These are phyloP conservation scores for Epistrophe eligans DNA, from an alignment of 2,888 invertebrate genomes.

Conservation along the genomic window DNA sequence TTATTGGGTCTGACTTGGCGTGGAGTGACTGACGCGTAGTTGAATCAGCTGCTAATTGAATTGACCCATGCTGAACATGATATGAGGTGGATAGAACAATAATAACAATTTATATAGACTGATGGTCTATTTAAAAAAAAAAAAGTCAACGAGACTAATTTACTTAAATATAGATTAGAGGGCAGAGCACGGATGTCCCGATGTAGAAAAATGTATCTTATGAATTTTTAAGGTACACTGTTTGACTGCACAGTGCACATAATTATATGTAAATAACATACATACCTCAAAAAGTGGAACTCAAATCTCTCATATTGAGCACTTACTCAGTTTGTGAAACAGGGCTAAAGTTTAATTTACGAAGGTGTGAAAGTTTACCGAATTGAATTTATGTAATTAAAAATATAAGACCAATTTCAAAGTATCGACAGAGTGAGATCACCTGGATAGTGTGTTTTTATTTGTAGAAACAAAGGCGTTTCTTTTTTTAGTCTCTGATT, in stretches of 20 bases:
- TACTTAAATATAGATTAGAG: constrained; percentile 12
- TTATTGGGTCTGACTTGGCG: constrained; percentile 16
- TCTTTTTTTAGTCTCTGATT: too few relatives aligned
- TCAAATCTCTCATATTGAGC: too few relatives aligned
- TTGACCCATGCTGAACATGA: constrained; percentile 40
- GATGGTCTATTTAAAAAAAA: constrained; percentile 5
- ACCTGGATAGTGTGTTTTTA: background rate
- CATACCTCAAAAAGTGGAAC: background rate
- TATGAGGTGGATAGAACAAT: background rate
- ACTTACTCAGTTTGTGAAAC: too few relatives aligned
- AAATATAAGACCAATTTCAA: background rate
- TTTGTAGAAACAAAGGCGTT: too few relatives aligned
- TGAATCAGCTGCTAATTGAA: constrained; percentile 41
- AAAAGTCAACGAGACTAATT: constrained; percentile 21
- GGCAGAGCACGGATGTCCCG: constrained; percentile 14
- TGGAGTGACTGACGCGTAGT: constrained; percentile 19
- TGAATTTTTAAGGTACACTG: background rate
- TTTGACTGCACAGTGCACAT: too few relatives aligned
- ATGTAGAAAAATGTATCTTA: background rate
- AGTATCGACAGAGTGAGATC: background rate
- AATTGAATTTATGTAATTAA: too few relatives aligned
- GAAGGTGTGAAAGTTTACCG: background rate
- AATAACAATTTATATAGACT: background rate
- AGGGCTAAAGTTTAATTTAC: too few relatives aligned
- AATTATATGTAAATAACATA: too few relatives aligned